These are phyloP conservation scores for Caenorhabditis inopinata DNA, from an alignment of 1,140 invertebrate genomes.

Conservation along the genomic window DNA sequence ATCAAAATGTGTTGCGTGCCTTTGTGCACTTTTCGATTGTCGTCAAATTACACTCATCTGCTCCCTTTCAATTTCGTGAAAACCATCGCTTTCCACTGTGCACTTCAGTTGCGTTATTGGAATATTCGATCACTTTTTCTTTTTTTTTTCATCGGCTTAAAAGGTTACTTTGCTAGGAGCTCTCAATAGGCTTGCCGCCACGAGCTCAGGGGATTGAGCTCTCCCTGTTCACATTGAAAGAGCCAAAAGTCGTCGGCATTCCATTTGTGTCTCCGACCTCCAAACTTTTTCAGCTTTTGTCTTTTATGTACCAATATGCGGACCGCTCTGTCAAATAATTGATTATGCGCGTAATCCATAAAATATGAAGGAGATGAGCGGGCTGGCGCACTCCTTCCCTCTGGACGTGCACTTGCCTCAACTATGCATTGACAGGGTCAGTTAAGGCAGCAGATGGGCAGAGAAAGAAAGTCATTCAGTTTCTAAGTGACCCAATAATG, in stretches of 20 bases:
- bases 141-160: not conserved
- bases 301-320: conserved; percentile 2
- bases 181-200: not conserved
- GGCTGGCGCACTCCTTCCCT: not conserved
- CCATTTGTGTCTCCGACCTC: not conserved
- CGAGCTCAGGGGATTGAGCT: not conserved
- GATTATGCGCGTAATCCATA: conserved; percentile 24
- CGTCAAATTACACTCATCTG: not conserved
- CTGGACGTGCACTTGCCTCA: conserved; percentile 14
- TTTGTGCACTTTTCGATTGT: conserved; percentile 21
- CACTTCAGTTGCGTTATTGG: not conserved
- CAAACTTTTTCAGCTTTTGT: not conserved
- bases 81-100: not conserved
- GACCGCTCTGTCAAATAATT: not conserved
- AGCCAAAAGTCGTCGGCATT: not conserved
- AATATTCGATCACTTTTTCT: not conserved
- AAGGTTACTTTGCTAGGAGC: not conserved
- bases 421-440: conserved; percentile 18
- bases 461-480: conserved; percentile 5
- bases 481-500: conserved; percentile 27
- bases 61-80: not conserved
- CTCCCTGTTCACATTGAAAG: conserved; percentile 1
- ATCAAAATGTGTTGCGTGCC: conserved; percentile 2
- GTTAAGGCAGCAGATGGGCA: not conserved
- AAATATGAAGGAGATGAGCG: conserved; percentile 2